These are phyloP conservation scores for Sorex maritimensis DNA, from an alignment of 2,797 vertebrate species.

Conservation along the genomic window DNA sequence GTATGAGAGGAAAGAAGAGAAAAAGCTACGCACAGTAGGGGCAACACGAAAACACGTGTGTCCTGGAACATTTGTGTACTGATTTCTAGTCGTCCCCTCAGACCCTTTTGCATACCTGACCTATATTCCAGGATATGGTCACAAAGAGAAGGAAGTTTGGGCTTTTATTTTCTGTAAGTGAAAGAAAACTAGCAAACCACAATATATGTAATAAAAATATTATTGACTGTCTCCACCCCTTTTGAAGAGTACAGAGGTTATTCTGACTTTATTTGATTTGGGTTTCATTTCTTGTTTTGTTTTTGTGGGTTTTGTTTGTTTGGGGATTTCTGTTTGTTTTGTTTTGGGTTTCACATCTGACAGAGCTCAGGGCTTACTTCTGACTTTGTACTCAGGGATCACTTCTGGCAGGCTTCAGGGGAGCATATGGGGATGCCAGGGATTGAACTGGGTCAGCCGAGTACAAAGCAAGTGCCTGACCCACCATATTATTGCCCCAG, in stretches of 20 bases:
- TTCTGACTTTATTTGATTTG: not conserved
- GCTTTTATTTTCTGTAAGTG: not conserved
- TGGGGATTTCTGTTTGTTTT: too few species aligned
- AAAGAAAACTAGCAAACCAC: slow-evolving; percentile 22
- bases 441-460: too few species aligned
- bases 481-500: too few species aligned
- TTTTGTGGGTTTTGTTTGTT: too few species aligned
- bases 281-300: too few species aligned
- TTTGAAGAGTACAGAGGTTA: not conserved
- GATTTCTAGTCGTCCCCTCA: not conserved
- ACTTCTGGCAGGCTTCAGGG: too few species aligned
- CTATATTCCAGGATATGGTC: not conserved
- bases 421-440: too few species aligned
- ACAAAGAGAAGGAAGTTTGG: not conserved
- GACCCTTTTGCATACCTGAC: not conserved
- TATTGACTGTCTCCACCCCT: not conserved
- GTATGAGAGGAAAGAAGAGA: not conserved
- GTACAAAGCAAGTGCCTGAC: too few species aligned
- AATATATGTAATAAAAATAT: not conserved
- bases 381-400: too few species aligned
- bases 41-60: not conserved
- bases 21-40: not conserved
- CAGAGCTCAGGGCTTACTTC: too few species aligned
- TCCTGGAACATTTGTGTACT: not conserved
- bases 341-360: too few species aligned